Evolutionary conservation across 2,113 vertebrate species (phyloP).

Genomic region (Oostethus manadensis): DNA sequence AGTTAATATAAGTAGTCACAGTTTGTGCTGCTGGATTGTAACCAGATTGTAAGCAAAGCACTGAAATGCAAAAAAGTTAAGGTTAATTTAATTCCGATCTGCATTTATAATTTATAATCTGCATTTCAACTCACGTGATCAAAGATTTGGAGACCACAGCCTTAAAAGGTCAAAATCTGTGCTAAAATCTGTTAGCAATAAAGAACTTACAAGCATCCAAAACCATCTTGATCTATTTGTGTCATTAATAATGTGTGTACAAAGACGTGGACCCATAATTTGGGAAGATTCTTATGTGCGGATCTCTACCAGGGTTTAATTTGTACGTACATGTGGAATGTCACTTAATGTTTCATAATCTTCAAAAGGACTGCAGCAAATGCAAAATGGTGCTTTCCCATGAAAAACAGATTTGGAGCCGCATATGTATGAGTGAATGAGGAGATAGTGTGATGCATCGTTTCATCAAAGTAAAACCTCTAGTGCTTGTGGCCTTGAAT

Average conservation of each 20-base stretch:
- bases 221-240: too few species aligned
- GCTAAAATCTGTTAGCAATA: too few species aligned
- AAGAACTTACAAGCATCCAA: too few species aligned
- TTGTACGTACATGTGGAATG: neutral
- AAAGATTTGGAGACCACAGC: neutral
- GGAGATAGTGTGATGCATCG: constrained; percentile 27
- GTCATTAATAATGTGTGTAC: neutral
- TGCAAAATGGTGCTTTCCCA: neutral
- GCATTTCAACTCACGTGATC: constrained; percentile 11
- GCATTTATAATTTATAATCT: too few species aligned
- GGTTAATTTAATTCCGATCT: too few species aligned
- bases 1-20: too few species aligned
- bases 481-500: constrained; percentile 38
- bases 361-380: neutral
- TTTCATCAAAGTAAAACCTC: constrained; percentile 55
- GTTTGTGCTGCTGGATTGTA: too few species aligned
- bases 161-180: neutral
- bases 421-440: constrained; percentile 35
- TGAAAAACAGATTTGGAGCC: constrained; percentile 2
- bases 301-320: neutral
- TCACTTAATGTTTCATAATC: neutral
- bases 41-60: too few species aligned
- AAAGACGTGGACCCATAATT: constrained; percentile 20
- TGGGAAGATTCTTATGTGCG: constrained; percentile 15
- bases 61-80: too few species aligned